Evolutionary conservation across 2,113 vertebrate species (phyloP), one percentile per base, ranked within the genome.

Genomic region (Dipodomys spectabilis): DNA sequence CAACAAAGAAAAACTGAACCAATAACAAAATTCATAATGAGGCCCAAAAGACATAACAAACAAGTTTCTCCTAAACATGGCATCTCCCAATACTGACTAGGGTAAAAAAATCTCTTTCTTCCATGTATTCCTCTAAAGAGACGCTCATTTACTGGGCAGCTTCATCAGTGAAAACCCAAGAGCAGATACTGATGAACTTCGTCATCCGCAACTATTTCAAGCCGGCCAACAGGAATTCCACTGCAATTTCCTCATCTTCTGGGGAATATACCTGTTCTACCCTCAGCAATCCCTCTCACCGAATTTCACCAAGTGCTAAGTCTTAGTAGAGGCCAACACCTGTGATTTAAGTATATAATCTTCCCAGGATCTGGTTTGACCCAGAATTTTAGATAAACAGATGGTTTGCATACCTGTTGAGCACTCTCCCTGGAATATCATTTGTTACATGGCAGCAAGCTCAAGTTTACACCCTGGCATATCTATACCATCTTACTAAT

Each of bases 1-100:
- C 32, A 62, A 73, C 27, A 75, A 87, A 75, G 69, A 64, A 79
- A 92, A 92, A 69, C 6, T 79, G 86, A 69, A 91, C 45, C 62
- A 75, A 64, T 22, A 82, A 87, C 19, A 69, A 60, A 65, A 82
- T 74, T 57, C 53, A 39, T 28, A 65, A 82, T 74, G 87, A 39
- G 20, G 27, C 73, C 67, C 11, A 6, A 88, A 82, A 74, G 60
- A 86, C 2, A 91, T 83, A 88, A 53, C 45, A 74, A 88, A 82
- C 25, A 49, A 60, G 60, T 73, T 86, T 86, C 39, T 89, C 45
- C 65, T 86, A 49, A 88, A 28, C 45, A 44, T 44, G 68, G 69
- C 39, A 22, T 73, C 53, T 83, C 72, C 92, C 45, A 1, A 53
- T 12, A n/a, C 7, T 32, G 62, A 49, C 28, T 44, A 75, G 60